phyloP scores from a whole-genome alignment of 2,113 vertebrate species.

The Pipra filicauda region DNA sequence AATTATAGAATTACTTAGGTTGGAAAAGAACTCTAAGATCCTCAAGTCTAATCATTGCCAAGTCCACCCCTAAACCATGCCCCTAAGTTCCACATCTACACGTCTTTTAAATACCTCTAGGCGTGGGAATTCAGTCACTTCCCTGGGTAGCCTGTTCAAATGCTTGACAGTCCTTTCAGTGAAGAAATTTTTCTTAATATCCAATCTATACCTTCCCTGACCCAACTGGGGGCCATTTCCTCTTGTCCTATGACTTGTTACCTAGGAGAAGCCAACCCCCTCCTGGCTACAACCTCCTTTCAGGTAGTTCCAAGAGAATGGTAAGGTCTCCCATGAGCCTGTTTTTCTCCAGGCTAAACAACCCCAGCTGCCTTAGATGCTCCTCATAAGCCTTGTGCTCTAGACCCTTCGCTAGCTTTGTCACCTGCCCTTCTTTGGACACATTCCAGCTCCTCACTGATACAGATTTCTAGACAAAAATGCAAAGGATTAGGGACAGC shows the following conservation, averaged over 20 bases:
- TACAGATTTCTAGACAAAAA: background rate
- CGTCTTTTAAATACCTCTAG: background rate
- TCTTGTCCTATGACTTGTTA: background rate
- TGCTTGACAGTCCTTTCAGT: background rate
- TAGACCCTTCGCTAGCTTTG: background rate
- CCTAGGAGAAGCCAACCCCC: fast-evolving
- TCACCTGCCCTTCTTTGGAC: background rate
- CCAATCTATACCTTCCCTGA: background rate
- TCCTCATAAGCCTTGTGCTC: background rate
- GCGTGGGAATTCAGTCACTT: background rate
- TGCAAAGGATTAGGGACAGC: background rate
- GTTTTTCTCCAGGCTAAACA: background rate
- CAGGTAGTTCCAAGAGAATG: background rate
- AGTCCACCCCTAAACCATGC: background rate
- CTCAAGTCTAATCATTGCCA: background rate
- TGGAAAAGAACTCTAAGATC: background rate
- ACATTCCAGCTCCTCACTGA: background rate
- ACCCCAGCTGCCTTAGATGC: background rate
- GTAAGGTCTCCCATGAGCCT: background rate
- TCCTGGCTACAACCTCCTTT: background rate
- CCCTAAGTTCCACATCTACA: background rate
- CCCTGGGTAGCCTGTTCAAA: background rate
- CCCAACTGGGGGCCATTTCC: background rate
- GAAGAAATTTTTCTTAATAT: background rate
- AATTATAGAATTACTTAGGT: background rate